Percentiles rank a stretch among this genome's conserved stretches.
Evolutionary conservation across 1,140 invertebrate species (phyloP).

Genomic region (Drosophila pseudoobscura): DNA sequence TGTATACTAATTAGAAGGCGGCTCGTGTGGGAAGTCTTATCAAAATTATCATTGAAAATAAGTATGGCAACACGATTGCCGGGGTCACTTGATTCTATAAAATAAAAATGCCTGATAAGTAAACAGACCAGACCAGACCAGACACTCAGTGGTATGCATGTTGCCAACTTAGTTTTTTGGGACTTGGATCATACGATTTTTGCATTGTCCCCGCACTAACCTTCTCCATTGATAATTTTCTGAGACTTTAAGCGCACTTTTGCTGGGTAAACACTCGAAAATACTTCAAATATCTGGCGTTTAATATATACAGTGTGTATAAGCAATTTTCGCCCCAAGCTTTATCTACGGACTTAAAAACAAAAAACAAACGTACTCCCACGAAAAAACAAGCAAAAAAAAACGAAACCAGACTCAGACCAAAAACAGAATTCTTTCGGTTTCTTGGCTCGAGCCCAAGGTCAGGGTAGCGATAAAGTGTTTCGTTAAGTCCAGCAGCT

Average conservation of each 20-base stretch:
- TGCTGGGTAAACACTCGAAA: constrained; percentile 3
- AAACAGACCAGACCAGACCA: constrained; percentile 1
- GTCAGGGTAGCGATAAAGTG: constrained; percentile 19
- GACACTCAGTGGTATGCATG: background rate
- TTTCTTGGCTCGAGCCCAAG: constrained; percentile 19
- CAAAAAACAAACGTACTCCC: constrained; percentile 11
- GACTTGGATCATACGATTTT: constrained; percentile 49
- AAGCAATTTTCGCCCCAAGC: constrained; percentile 4
- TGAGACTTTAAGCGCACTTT: constrained; percentile 29
- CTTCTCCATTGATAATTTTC: constrained; percentile 42
- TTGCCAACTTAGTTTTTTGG: constrained; percentile 13
- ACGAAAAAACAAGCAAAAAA: background rate
- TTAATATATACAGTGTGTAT: background rate
- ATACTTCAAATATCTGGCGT: constrained; percentile 5
- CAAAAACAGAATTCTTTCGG: constrained; percentile 5
- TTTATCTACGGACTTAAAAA: constrained; percentile 24
- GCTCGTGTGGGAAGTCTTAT: constrained; percentile 45
- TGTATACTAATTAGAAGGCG: constrained; percentile 59
- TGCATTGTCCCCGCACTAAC: constrained; percentile 9
- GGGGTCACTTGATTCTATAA: constrained; percentile 60
- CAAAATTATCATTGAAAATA: constrained; percentile 69
- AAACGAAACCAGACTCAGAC: background rate
- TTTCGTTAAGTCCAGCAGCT: constrained; percentile 2
- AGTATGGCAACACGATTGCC: constrained; percentile 50
- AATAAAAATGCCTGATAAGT: constrained; percentile 37